Evolutionary conservation across 35 echinoderm and acorn worm species (phyloP), one percentile per base, ranked within the genome.

Genomic region (Strongylocentrotus purpuratus): DNA sequence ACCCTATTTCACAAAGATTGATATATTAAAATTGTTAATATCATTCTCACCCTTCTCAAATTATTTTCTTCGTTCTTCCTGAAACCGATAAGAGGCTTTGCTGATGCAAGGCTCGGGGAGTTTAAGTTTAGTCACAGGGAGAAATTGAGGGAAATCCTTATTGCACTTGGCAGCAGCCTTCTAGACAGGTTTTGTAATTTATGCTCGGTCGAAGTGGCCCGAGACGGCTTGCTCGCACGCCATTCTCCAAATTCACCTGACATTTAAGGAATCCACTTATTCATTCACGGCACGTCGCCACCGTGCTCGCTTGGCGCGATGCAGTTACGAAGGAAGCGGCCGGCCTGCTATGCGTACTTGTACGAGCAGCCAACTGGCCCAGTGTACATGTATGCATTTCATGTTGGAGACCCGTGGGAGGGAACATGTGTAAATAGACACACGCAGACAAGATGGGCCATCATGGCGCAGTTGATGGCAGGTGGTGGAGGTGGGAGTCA

Each of bases 261-360:
- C 65, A 78, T 78, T 78, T 78, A 78, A 78, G 65, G 65, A 78
- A 78, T 78, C 65, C 65, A 78, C 65, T 78, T 78, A 78, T 78
- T 78, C 65, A 78, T 78, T 78, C 65, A 78, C 65, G 65, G 65
- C 65, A 78, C 65, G 65, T 78, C 28, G 20, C 22, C 28, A 9
- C 65, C 65, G 65, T 78, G 20, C 65, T n/a, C 28, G 25, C 28
- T 78, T 28, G 65, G 65, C 20, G 65, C 65, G 65, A 28, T 78
- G 65, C 28, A 7, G 65, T 78, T 78, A 28, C 65, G 65, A 78
- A 78, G 65, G 11, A 0, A 41, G 9, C 50, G 50, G 0, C 50
- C 25, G 6, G 65, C 65, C 52, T 59, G 52, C 52, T 14, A 59
- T 41, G 3, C 35, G 35, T 41, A 41, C 1, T 1, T 1, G 35